Conservation (phyloP, 2,888 invertebrate genomes). For the Julus scandinavius region DNA sequence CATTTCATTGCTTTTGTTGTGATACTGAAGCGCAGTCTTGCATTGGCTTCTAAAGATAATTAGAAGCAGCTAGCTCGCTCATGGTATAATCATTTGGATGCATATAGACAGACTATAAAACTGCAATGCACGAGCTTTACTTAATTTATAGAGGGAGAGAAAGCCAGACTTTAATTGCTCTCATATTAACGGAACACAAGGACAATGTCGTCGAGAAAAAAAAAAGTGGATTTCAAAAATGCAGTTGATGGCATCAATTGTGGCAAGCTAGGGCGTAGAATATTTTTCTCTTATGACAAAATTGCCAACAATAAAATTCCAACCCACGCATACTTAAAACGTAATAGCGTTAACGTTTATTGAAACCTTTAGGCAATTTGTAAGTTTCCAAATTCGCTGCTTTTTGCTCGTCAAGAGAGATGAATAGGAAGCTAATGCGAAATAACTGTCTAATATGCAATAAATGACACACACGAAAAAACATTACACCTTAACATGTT, state of each 20-base stretch:
- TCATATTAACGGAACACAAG: constrained; percentile 7
- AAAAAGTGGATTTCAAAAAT: not conserved
- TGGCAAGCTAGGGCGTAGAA: not conserved
- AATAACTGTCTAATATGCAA: not conserved
- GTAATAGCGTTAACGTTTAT: constrained; percentile 16
- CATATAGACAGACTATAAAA: constrained; percentile 12
- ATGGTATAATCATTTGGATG: not conserved
- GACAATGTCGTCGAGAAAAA: not conserved
- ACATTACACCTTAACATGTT: not conserved
- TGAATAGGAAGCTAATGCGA: constrained; percentile 16
- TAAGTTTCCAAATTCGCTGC: not conserved
- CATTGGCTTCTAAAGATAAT: constrained; percentile 10
- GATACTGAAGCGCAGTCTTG: not conserved
- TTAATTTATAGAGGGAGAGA: constrained; percentile 26
- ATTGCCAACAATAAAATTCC: constrained; percentile 26
- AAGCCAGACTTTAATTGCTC: constrained; percentile 29
- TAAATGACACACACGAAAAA: not conserved
- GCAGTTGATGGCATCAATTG: constrained; percentile 17
- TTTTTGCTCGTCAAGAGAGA: constrained; percentile 1
- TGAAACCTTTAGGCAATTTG: constrained; percentile 28
- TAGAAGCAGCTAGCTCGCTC: not conserved
- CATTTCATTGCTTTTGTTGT: constrained; percentile 30
- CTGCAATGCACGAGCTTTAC: not conserved
- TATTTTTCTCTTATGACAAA: constrained; percentile 31
- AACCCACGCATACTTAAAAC: not conserved